A percentile compares a stretch with the other conserved stretches of the same genome.
These are phyloP conservation scores for Notodromas monacha DNA, from an alignment of 2,888 invertebrate species.

Conservation along the genomic window DNA sequence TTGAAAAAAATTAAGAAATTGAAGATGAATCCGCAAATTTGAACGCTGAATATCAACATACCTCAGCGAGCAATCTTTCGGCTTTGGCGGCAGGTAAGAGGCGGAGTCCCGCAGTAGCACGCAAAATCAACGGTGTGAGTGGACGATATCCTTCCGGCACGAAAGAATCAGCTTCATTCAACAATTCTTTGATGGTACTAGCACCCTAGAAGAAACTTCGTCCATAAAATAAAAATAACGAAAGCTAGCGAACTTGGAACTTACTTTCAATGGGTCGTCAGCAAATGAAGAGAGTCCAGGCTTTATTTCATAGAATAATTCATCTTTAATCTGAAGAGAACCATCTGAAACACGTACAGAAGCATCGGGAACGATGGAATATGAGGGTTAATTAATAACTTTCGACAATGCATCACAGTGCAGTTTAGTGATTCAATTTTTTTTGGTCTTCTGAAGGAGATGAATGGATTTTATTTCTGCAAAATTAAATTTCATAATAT, in stretches of 20 bases:
- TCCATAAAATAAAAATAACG: too few species aligned
- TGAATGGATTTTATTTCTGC: too few species aligned
- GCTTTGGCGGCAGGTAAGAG: slow-evolving; percentile 32
- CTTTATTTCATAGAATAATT: slow-evolving; percentile 47
- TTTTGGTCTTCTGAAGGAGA: too few species aligned
- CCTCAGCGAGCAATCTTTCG: slow-evolving; percentile 32
- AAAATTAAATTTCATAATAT: too few species aligned
- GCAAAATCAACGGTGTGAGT: slow-evolving; percentile 45
- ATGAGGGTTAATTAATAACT: too few species aligned
- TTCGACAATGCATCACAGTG: too few species aligned
- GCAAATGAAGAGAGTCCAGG: slow-evolving; percentile 69
- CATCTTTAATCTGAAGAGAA: slow-evolving; percentile 41
- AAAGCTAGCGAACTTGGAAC: too few species aligned
- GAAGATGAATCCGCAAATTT: slow-evolving; percentile 8
- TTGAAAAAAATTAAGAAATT: too few species aligned
- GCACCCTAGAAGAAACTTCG: too few species aligned
- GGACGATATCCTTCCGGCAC: slow-evolving; percentile 40
- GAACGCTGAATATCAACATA: slow-evolving; percentile 14
- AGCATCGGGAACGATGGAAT: too few species aligned
- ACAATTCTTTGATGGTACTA: slow-evolving; percentile 30
- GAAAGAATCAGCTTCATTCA: slow-evolving; percentile 38
- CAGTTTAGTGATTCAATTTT: too few species aligned
- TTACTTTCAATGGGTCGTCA: slow-evolving; percentile 37
- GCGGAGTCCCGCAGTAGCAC: slow-evolving; percentile 70
- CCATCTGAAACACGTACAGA: slow-evolving; percentile 16